Evolutionary conservation across 2,797 vertebrate species (phyloP), one percentile per base, ranked within the genome.

Genomic region (Cuculus canorus): DNA sequence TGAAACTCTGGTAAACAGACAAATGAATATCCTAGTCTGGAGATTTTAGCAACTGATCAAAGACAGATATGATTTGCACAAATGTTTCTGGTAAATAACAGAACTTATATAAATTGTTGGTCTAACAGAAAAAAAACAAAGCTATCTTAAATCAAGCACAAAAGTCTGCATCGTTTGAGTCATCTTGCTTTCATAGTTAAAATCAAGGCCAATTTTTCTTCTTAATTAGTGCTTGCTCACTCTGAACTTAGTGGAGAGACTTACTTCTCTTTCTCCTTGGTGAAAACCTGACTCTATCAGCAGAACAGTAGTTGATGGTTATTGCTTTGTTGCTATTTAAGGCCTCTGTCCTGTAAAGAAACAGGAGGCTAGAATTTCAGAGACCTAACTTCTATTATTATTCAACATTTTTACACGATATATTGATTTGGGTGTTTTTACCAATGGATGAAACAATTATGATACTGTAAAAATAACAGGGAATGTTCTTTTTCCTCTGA

Each of bases 11-110:
- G 30, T 83, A 92, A 86, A 47, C 48, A 93, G 76, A 63, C 35
- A 82, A 96, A 82, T 73, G 41, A 3, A 9, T 94, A 72, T 59
- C 57, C 10, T 35, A 83, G 77, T 47, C 47, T 94, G 83, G 76
- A 93, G 53, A 88, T 75, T 90, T 69, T 92, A 96, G 64, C 83
- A 88, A 41, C 66, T 92, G 45, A 71, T 92, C 89, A 90, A 91
- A 68, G 70, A 75, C 70, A 82, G n/a, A 69, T 92, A 56, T 33
- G 68, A 63, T 75, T 86, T 91, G 17, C 71, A 61, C 24, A 3
- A 88, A 57, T 70, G 32, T 93, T 96, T 95, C 72, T 91, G 37
- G 69, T 82, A 88, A 91, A 94, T 92, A 82, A 69, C 70, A 93
- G 37, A 93, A 88, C 41, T 80, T 48, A 35, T 4, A 57, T 61